A percentile compares a stretch with the other conserved stretches of the same genome.
Evolutionary conservation across 2,888 invertebrate species (phyloP).

Genomic region (Parasteatoda lunata): DNA sequence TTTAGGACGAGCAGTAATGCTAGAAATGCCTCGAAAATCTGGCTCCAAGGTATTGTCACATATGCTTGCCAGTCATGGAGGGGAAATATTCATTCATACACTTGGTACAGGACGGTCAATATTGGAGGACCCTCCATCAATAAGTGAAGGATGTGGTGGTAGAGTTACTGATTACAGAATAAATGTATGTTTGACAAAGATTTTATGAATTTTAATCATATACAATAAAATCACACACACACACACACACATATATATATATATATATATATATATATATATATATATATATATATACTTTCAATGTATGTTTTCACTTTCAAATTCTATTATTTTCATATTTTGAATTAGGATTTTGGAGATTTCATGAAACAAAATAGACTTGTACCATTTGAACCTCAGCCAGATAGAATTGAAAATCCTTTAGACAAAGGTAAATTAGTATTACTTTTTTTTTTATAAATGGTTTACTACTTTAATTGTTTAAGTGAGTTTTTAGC

Average conservation of each 20-base stretch:
- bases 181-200: slow-evolving; percentile 74
- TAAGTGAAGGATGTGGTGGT: slow-evolving; percentile 95
- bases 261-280: too few relatives aligned
- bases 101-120: slow-evolving; percentile 88
- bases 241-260: too few relatives aligned
- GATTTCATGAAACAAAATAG: slow-evolving; percentile 89
- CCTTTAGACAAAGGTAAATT: slow-evolving; percentile 77
- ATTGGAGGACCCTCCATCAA: slow-evolving; percentile 94
- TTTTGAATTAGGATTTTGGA: slow-evolving; percentile 82
- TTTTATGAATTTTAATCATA: neutral
- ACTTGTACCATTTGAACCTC: slow-evolving; percentile 80
- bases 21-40: slow-evolving; percentile 87
- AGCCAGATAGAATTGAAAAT: slow-evolving; percentile 69
- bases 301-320: too few relatives aligned
- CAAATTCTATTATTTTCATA: too few relatives aligned
- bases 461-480: too few relatives aligned
- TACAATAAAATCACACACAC: too few relatives aligned
- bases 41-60: slow-evolving; percentile 89
- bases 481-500: too few relatives aligned
- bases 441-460: too few relatives aligned
- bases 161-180: slow-evolving; percentile 93
- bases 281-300: too few relatives aligned
- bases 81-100: slow-evolving; percentile 96
- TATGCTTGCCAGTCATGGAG: slow-evolving; percentile 93
- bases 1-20: slow-evolving; percentile 76